A percentile compares a stretch with the other conserved stretches of the same genome.
Conservation (phyloP, 2,888 invertebrate genomes). For the Silvanus unidentatus region DNA sequence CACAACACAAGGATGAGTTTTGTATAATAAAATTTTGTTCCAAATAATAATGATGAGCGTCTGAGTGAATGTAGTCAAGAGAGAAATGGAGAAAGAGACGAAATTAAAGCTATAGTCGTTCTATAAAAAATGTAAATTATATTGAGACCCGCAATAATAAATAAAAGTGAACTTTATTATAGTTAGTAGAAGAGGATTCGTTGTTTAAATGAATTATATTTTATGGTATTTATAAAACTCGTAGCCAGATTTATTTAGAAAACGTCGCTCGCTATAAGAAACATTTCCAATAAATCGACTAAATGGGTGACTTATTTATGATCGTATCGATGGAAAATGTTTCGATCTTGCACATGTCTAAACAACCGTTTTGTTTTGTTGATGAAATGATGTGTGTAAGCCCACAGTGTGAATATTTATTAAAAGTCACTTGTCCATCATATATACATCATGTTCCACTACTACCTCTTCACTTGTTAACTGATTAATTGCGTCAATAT, state of each 20-base stretch:
- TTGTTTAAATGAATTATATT: constrained; percentile 37
- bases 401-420: constrained; percentile 32
- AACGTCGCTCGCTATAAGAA: constrained; percentile 17
- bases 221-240: constrained; percentile 35
- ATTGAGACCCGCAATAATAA: constrained; percentile 32
- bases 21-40: too few relatives aligned
- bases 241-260: constrained; percentile 33
- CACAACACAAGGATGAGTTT: too few relatives aligned
- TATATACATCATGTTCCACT: constrained; percentile 24
- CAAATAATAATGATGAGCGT: too few relatives aligned
- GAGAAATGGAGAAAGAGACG: neutral
- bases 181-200: constrained; percentile 8
- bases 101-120: too few relatives aligned
- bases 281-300: constrained; percentile 31
- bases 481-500: constrained; percentile 47
- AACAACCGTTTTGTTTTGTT: constrained; percentile 15
- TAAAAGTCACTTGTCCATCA: constrained; percentile 36
- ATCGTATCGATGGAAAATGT: constrained; percentile 31
- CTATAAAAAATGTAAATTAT: constrained; percentile 15
- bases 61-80: neutral
- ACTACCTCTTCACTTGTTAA: constrained; percentile 21
- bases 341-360: constrained; percentile 25
- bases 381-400: constrained; percentile 9
- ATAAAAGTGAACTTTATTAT: constrained; percentile 32
- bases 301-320: constrained; percentile 32